Percentiles rank a stretch among this genome's conserved stretches.
Evolutionary conservation across 2,888 invertebrate species (phyloP).

Genomic region (Galerucella pusilla): DNA sequence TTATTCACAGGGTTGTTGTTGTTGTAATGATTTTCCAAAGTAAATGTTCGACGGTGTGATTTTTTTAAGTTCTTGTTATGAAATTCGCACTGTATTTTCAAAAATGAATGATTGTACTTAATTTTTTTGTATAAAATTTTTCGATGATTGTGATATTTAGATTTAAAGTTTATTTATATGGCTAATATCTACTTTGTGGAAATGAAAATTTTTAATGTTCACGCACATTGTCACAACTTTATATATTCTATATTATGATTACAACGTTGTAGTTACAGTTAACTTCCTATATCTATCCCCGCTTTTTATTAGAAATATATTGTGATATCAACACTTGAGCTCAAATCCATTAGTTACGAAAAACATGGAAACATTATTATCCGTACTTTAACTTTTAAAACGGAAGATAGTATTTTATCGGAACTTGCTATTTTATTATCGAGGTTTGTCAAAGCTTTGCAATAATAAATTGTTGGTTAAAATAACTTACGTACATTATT

Average conservation of each 20-base stretch:
- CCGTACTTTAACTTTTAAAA: not conserved
- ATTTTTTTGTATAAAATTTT: not conserved
- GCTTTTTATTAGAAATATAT: not conserved
- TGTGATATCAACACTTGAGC: constrained; percentile 4
- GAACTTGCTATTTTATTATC: no score
- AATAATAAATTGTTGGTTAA: not conserved
- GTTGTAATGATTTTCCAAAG: not conserved
- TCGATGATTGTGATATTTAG: not conserved
- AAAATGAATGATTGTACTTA: not conserved
- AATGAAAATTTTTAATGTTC: constrained; percentile 6
- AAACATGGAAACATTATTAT: not conserved
- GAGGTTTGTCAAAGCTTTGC: not conserved
- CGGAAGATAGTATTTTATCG: no score
- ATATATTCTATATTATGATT: constrained; percentile 21
- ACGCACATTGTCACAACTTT: constrained; percentile 8
- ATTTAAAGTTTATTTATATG: not conserved
- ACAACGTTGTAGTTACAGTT: constrained; percentile 5
- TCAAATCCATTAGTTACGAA: not conserved
- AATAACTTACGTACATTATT: no score
- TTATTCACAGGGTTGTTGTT: constrained; percentile 5
- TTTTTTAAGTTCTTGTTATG: not conserved
- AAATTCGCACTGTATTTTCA: not conserved
- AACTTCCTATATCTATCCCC: not conserved
- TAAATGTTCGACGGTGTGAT: not conserved
- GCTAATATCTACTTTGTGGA: constrained; percentile 5